Evolutionary conservation across 2,113 vertebrate genomes (phyloP).

Genomic region (Hystrix brachyura): DNA sequence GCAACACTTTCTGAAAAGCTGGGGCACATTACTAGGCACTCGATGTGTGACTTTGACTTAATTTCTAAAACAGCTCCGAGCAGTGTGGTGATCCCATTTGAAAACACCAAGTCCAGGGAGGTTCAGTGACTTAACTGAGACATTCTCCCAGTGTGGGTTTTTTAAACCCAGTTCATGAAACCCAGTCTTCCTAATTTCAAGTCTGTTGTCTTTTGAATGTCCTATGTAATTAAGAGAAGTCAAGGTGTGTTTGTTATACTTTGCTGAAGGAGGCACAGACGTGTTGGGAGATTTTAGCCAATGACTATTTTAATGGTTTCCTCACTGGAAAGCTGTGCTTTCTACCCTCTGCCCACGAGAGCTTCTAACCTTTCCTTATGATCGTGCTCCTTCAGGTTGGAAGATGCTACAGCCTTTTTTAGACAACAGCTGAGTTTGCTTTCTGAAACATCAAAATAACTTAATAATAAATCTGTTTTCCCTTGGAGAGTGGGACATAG

Average conservation of each 20-base stretch:
- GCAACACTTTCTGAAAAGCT: not conserved
- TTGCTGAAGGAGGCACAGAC: not conserved
- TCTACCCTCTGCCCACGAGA: not conserved
- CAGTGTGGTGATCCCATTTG: not conserved
- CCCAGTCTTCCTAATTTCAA: not conserved
- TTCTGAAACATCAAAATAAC: conserved; percentile 43
- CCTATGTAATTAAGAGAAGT: not conserved
- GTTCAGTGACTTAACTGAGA: not conserved
- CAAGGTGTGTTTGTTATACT: not conserved
- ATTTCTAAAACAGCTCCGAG: not conserved
- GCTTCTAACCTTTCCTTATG: not conserved
- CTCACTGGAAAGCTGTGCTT: not conserved
- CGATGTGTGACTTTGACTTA: not conserved
- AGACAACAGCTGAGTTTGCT: not conserved
- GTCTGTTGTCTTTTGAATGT: not conserved
- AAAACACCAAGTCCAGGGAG: not conserved
- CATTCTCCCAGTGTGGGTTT: not conserved
- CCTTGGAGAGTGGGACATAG: not conserved
- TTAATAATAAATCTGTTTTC: conserved; percentile 1
- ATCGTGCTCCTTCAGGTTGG: not conserved
- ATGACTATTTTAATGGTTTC: not conserved
- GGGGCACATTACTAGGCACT: not conserved
- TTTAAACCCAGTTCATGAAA: not conserved
- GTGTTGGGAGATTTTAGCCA: not conserved
- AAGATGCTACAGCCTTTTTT: not conserved